Conservation (phyloP, 2,797 vertebrate species). For the Orientallactaga sibirica region DNA sequence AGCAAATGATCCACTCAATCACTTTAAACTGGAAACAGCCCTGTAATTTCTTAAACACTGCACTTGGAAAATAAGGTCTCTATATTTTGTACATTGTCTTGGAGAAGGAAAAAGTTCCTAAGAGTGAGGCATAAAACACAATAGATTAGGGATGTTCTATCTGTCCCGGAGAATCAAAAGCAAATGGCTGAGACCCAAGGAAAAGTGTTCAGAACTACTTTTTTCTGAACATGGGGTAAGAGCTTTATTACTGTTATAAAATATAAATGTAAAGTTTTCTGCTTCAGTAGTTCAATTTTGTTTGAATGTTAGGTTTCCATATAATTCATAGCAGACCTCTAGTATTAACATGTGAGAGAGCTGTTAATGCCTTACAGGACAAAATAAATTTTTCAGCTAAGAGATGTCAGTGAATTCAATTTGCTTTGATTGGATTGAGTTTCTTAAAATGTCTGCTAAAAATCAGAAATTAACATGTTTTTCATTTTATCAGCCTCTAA, state of each 20-base stretch:
- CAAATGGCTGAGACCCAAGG: neutral
- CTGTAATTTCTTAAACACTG: slow-evolving; percentile 19
- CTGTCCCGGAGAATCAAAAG: slow-evolving; percentile 32
- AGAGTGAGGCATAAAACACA: slow-evolving; percentile 7
- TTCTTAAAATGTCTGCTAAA: neutral
- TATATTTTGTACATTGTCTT: neutral
- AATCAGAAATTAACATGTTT: neutral
- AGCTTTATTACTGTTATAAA: slow-evolving; percentile 54
- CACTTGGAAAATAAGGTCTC: slow-evolving; percentile 24
- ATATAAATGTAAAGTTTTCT: slow-evolving; percentile 25
- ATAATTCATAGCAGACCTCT: neutral
- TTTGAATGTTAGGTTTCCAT: slow-evolving; percentile 27
- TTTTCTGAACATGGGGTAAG: slow-evolving; percentile 52
- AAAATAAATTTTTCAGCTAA: neutral
- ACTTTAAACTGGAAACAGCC: slow-evolving; percentile 30
- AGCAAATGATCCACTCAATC: slow-evolving; percentile 60
- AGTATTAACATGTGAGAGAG: neutral
- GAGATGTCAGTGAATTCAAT: neutral
- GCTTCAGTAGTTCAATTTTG: slow-evolving; percentile 9
- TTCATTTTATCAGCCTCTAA: slow-evolving; percentile 26
- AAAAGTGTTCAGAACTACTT: neutral
- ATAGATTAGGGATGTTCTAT: neutral
- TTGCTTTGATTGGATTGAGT: neutral
- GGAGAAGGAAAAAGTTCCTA: slow-evolving; percentile 6
- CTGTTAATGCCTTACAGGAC: neutral